These are phyloP conservation scores for Acridotheres tristis DNA, from an alignment of 2,797 vertebrate species.

Conservation along the genomic window DNA sequence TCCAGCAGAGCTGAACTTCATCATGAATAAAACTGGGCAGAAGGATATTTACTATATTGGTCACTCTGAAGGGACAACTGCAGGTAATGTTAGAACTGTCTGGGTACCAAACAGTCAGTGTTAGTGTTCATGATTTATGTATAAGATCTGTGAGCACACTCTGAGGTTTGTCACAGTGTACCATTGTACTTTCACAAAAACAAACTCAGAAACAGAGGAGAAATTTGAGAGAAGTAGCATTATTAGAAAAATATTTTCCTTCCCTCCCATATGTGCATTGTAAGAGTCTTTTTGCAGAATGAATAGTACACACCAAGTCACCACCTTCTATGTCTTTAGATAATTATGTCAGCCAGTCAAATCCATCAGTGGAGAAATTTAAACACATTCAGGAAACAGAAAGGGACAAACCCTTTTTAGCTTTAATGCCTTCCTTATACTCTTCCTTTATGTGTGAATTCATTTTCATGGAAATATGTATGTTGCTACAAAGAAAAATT, in stretches of 20 bases:
- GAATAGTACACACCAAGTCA: not conserved
- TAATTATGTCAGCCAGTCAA: not conserved
- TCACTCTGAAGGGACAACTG: slow-evolving; percentile 89
- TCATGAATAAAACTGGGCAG: slow-evolving; percentile 85
- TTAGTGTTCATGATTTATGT: not conserved
- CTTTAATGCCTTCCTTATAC: not conserved
- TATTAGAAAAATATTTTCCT: not conserved
- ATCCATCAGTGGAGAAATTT: not conserved
- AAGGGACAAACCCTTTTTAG: not conserved
- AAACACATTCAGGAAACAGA: not conserved
- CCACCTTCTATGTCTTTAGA: not conserved
- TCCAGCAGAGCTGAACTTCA: slow-evolving; percentile 87
- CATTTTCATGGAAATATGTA: not conserved
- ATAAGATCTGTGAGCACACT: not conserved
- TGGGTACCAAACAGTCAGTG: not conserved
- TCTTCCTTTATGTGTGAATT: not conserved
- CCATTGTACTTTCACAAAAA: not conserved
- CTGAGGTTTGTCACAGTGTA: not conserved
- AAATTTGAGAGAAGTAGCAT: not conserved
- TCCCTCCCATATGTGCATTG: not conserved
- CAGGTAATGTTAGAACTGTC: slow-evolving; percentile 75
- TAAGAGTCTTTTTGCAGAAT: not conserved
- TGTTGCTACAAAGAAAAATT: not conserved
- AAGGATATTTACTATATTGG: slow-evolving; percentile 87
- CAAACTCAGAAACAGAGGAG: not conserved